Conservation (phyloP, 1,140 invertebrate species). For the Himalopsyche phryganea region DNA sequence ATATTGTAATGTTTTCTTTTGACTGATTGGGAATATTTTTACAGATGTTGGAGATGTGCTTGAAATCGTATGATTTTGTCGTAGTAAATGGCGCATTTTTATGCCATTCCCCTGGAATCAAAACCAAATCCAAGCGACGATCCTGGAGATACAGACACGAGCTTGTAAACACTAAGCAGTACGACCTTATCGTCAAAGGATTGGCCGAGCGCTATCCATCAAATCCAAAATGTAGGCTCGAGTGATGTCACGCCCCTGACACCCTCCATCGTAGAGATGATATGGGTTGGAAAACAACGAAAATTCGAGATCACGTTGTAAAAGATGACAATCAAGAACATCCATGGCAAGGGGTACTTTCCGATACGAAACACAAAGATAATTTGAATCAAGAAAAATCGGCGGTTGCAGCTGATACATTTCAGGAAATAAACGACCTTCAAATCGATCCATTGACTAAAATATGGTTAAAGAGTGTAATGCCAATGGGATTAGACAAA, state of each 20-base stretch:
- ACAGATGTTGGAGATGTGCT: slow-evolving; percentile 78
- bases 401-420: too few species aligned
- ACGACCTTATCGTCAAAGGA: slow-evolving; percentile 58
- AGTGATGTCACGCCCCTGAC: slow-evolving; percentile 37
- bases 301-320: too few species aligned
- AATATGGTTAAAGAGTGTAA: too few species aligned
- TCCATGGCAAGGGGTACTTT: too few species aligned
- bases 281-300: too few species aligned
- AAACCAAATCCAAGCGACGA: slow-evolving; percentile 40
- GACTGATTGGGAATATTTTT: slow-evolving; percentile 35
- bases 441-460: too few species aligned
- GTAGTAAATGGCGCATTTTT: slow-evolving; percentile 75
- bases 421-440: too few species aligned
- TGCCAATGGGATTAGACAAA: too few species aligned
- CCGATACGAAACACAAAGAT: too few species aligned
- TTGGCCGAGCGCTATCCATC: slow-evolving; percentile 57
- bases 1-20: too few species aligned
- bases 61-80: slow-evolving; percentile 70
- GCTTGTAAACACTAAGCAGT: slow-evolving; percentile 59
- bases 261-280: not conserved
- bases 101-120: slow-evolving; percentile 67
- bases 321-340: too few species aligned
- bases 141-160: slow-evolving; percentile 53
- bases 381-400: too few species aligned
- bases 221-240: slow-evolving; percentile 56